Evolutionary conservation across 2,888 invertebrate genomes (phyloP), one percentile per base, ranked within the genome.

Genomic region (Norana najaformis): DNA sequence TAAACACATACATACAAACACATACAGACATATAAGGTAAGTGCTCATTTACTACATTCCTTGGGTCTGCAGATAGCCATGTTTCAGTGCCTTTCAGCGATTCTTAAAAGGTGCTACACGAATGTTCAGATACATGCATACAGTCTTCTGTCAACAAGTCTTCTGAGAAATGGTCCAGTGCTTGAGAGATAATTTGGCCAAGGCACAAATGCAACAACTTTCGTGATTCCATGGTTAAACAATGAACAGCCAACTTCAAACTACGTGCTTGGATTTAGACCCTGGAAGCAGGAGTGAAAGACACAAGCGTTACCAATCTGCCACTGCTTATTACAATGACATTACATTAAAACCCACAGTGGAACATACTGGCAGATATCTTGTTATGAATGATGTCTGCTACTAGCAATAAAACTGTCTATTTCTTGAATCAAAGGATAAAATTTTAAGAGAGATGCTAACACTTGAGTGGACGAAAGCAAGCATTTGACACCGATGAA

Each of bases 401-500:
- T n/a, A 69, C 1, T 30, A n/a, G n/a, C 69, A 69, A 69, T 69
- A n/a, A 69, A 69, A 69, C n/a, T 8, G 23, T 47, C 47, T 6
- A 47, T 16, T 69, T 69, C 8, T 30, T 69, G 8, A 69, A 69
- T 69, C 11, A 11, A 69, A 69, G 6, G n/a, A 69, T 69, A 11
- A 69, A 30, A 69, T 69, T n/a, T 30, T 69, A 69, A 69, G n/a
- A n/a, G n/a, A 69, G 69, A 69, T n/a, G n/a, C 69, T 69, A 69
- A 69, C 69, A n/a, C 69, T 69, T 69, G 69, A 69, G 69, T 69
- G 69, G 69, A 69, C n/a, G 69, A 69, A 69, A 69, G 69, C 69
- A 69, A 69, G 69, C 69, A 69, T 69, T 69, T 69, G 69, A n/a
- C 1, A 69, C 6, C n/a, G 69, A 69, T n/a, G 69, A 69, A 69